phyloP scores from a whole-genome alignment of 2,797 vertebrate genomes.

The Sebastes matsubarae region DNA sequence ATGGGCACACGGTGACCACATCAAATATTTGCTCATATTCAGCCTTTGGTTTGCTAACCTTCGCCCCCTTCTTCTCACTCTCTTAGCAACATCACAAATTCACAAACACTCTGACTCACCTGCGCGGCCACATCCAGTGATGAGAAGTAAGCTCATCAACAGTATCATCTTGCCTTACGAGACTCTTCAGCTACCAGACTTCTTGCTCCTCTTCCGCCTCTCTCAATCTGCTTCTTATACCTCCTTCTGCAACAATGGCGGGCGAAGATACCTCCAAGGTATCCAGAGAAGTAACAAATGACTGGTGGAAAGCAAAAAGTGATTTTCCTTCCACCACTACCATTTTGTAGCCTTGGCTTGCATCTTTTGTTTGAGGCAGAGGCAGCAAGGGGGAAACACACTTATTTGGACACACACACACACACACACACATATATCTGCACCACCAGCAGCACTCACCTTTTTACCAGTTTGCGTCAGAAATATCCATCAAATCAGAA shows the following conservation, averaged over 20 bases:
- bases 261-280: slow-evolving; percentile 37
- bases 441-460: slow-evolving; percentile 41
- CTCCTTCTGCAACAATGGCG: slow-evolving; percentile 31
- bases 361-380: slow-evolving; percentile 49
- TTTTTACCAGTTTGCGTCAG: slow-evolving; percentile 57
- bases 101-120: slow-evolving; percentile 54
- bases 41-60: not conserved
- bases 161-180: slow-evolving; percentile 16
- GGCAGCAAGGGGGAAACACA: slow-evolving; percentile 21
- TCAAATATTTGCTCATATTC: slow-evolving; percentile 26
- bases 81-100: slow-evolving; percentile 31
- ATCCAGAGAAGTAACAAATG: slow-evolving; percentile 47
- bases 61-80: not conserved
- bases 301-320: slow-evolving; percentile 17
- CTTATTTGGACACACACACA: slow-evolving; percentile 22
- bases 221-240: slow-evolving; percentile 15
- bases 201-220: not conserved
- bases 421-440: slow-evolving; percentile 17
- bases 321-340: slow-evolving; percentile 17
- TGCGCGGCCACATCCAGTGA: slow-evolving; percentile 31
- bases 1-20: slow-evolving; percentile 44
- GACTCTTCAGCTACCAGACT: not conserved
- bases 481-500: slow-evolving; percentile 63
- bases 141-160: slow-evolving; percentile 22
- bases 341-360: slow-evolving; percentile 28